Conservation (phyloP, 2,113 vertebrate species). For the Myotis lucifugus region DNA sequence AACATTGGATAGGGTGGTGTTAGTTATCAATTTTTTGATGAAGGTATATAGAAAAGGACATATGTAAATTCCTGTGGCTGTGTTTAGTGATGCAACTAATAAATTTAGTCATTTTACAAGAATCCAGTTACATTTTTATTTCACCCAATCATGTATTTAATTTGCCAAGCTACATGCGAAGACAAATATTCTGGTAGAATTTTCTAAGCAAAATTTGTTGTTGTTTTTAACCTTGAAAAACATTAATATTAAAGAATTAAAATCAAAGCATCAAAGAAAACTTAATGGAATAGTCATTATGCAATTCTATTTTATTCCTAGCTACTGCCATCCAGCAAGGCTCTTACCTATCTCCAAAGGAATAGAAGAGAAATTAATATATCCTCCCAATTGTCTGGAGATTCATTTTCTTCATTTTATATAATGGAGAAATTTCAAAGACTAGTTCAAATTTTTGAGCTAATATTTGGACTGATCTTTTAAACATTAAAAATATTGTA, state of each 20-base stretch:
- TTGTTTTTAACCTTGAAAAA: not conserved
- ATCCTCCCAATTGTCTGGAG: not conserved
- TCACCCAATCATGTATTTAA: not conserved
- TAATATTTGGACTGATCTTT: not conserved
- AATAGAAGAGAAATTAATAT: not conserved
- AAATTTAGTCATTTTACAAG: not conserved
- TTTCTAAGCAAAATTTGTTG: not conserved
- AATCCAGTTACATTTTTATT: not conserved
- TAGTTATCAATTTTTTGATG: not conserved
- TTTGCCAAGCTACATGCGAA: not conserved
- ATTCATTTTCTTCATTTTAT: not conserved
- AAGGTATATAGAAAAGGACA: not conserved
- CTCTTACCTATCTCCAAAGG: not conserved
- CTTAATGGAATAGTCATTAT: not conserved
- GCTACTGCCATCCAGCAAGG: not conserved
- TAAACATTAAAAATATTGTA: not conserved
- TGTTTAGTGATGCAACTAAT: not conserved
- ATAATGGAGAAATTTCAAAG: not conserved
- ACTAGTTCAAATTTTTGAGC: not conserved
- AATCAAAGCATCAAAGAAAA: not conserved
- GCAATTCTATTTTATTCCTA: not conserved
- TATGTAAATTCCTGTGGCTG: not conserved
- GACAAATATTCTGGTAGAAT: not conserved
- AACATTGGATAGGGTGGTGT: not conserved
- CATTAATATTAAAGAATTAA: slow-evolving; percentile 7